These are phyloP conservation scores for Rotaria macrura DNA, from an alignment of 2,888 invertebrate species.

Conservation along the genomic window DNA sequence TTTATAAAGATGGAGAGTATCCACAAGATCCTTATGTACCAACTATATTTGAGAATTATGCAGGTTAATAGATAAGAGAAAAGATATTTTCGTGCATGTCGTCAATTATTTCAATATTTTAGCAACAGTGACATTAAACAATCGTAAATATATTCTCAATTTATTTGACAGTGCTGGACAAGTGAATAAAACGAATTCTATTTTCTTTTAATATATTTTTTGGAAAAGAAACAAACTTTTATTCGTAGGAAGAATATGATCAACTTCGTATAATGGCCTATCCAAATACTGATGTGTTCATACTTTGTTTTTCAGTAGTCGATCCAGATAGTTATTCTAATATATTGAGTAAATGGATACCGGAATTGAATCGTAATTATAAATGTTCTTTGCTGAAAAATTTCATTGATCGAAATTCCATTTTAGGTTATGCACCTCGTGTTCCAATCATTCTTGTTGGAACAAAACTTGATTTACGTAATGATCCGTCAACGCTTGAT, in stretches of 20 bases:
- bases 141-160: constrained; percentile 4
- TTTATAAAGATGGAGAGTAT: constrained; percentile 18
- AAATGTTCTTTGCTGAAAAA: too few relatives aligned
- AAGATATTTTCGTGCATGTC: not conserved
- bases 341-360: constrained; percentile 31
- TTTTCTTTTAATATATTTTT: not conserved
- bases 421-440: not conserved
- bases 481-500: constrained; percentile 17
- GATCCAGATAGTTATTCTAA: constrained; percentile 26
- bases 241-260: constrained; percentile 26
- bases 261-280: constrained; percentile 28
- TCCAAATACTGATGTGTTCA: constrained; percentile 25
- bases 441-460: constrained; percentile 26
- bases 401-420: too few relatives aligned
- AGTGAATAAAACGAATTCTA: not conserved
- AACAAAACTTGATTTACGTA: constrained; percentile 24
- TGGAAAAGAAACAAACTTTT: not conserved
- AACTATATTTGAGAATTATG: constrained; percentile 16
- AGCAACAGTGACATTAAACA: not conserved
- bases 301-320: constrained; percentile 27
- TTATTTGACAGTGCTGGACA: constrained; percentile 16
- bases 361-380: constrained; percentile 23
- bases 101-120: not conserved
- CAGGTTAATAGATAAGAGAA: not conserved
- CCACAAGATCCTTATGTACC: constrained; percentile 21